Evolutionary conservation across 1,140 invertebrate species (phyloP), one percentile per base, ranked within the genome.

Genomic region (Lethrus apterus): DNA sequence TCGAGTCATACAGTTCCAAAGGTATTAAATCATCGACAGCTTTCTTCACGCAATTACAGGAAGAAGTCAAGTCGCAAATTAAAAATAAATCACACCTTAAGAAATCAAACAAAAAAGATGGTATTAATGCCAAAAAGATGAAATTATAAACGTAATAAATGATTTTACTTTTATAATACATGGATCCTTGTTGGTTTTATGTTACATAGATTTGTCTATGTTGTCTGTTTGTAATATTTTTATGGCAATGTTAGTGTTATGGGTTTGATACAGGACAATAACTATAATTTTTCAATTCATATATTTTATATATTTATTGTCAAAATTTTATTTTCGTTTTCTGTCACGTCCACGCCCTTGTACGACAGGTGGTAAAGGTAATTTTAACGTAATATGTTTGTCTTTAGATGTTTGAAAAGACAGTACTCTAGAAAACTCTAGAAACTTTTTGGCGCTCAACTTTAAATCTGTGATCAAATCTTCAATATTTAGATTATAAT

Each of bases 41-140:
- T 3, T 91, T 92, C 74, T 93, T 92, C 65, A 75, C 73, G 38
- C 78, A 86, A 59, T 66, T 93, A 7, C 85, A 91, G 68, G 83
- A 91, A 57, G 73, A 86, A 67, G 75, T 79, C 3, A 60, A 66
- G n/a, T 69, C 47, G 46, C 62, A 70, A 19, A 69, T 76, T 35
- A 72, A 72, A 45, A 51, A 55, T n/a, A 74, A 74, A 56, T 35
- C 44, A 30, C 9, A 45, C 31, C 56, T 45, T 3, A 66, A 61
- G 33, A 67, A 30, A 5, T 13, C 17, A 1, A 31, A 64, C 35
- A 59, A 54, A 42, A 70, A 69, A 48, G 49, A 66, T 17, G 5
- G 29, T 15, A 11, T 67, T 20, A 66, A 66, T 10, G 71, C 70
- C 2, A 64, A 68, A 10, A 75, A 70, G 57, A 48, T 75, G 10